Base-by-base conservation (phyloP, 2,888 invertebrate genomes). In the Atrina japonica region DNA sequence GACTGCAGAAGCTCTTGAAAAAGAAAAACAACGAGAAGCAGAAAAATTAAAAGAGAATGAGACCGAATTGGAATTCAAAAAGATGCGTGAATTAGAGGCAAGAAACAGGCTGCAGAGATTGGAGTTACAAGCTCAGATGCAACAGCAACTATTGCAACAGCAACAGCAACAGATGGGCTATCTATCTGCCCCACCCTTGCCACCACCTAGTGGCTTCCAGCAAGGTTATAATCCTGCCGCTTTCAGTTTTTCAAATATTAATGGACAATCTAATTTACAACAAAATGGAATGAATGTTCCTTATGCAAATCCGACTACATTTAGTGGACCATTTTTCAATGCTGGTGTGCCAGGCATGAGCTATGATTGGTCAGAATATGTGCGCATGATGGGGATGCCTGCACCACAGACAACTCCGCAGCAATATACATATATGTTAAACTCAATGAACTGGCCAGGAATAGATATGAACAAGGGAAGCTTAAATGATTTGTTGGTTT, bases 341-440 rank as follows among this genome's bases (percentile, higher is more conserved):
- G 68, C 70, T 23, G 61, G 72, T 18, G 61, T 75, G 35, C 69
- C 80, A 11, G 66, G 66, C 23, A 61, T 80, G 69, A 55, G 77
- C 1, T 75, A 78, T 63, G 81, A 84, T 65, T 58, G 85, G 23
- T 75, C 79, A 63, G 80, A 83, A 27, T 85, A 85, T 66, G 85
- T 84, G 85, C 70, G 80, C 30, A 81, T 83, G 81, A 67, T 84
- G 70, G 82, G 85, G 1, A 72, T 84, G 9, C 79, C 80, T n/a
- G 78, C 30, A 14, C 27, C 63, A 23, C 40, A 56, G 29, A 65
- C 80, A 25, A 65, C 76, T 16, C 69, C 73, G 3, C 84, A 84
- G 63, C 83, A 84, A 60, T 82, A 84, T 81, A 80, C 84, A 30
- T 83, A 76, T 52, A 77, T 84, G 47, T 68, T 86, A 29, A 80